phyloP scores from a whole-genome alignment of 2,797 vertebrate species.

The Squalus acanthias region DNA sequence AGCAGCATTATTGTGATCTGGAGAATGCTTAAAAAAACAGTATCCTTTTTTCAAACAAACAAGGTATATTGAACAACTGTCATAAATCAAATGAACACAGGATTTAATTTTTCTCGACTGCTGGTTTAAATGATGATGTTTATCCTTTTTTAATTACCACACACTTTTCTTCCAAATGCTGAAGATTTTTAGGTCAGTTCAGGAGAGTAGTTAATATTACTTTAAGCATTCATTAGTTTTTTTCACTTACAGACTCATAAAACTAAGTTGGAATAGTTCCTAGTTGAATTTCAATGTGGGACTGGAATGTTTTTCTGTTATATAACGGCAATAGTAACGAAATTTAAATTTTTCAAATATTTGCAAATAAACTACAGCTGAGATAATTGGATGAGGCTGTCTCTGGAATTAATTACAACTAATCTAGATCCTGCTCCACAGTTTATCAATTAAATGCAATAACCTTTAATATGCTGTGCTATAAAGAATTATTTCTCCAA shows the following conservation, averaged over 20 bases:
- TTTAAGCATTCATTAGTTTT: neutral
- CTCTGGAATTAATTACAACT: neutral
- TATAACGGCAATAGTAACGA: neutral
- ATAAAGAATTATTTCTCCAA: neutral
- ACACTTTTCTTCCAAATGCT: neutral
- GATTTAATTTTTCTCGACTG: neutral
- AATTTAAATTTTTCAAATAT: neutral
- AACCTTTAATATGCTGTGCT: neutral
- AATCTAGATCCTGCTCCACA: neutral
- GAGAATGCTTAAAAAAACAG: neutral
- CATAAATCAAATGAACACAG: neutral
- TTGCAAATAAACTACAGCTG: neutral
- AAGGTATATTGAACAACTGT: too few species aligned
- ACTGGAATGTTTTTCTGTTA: neutral
- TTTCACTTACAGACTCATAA: neutral
- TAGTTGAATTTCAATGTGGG: neutral
- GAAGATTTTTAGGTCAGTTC: neutral
- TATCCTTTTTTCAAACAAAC: neutral
- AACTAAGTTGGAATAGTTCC: neutral
- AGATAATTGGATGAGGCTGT: neutral
- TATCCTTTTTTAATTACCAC: neutral
- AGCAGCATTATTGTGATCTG: neutral
- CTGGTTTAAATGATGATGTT: neutral
- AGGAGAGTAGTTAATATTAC: neutral
- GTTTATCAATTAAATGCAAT: neutral